Base-by-base conservation (phyloP, 1,140 invertebrate species). In the Bombus difficillimus region DNA sequence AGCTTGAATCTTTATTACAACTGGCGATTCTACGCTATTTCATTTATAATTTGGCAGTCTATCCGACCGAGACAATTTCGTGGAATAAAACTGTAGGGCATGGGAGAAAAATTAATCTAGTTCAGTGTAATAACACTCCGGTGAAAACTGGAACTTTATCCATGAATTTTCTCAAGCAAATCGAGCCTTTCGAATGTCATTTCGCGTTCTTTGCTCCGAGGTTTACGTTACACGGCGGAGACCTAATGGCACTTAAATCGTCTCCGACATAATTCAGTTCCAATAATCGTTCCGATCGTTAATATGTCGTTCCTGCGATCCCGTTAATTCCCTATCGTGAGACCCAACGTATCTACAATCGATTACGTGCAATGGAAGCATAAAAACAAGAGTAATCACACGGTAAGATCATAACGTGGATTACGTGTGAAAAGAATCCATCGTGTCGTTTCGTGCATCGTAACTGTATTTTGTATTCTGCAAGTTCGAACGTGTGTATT, bases 251-350 rank as follows among this genome's bases (percentile, higher is more conserved):
- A 88, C 77, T 76, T 85, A 88, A 88, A 89, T 89, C 88, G 88
- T 83, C 85, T 62, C 71, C 73, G 87, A 91, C 88, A 84, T 91
- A 89, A 91, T 90, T 90, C 86, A 90, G 76, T 53, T 87, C 72
- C 89, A 86, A 90, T 89, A 85, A 88, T 88, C 86, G 82, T 89
- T 68, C 34, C 43, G 69, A 87, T 90, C 86, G 84, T 90, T 92
- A 91, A 90, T 89, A 87, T 87, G 85, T 62, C 82, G 83, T 62
- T 68, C 53, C 47, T 76, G 77, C 79, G 85, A 86, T 86, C 88
- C 81, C 91, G 89, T 93, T 93, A 92, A 93, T 92, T 92, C 90
- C 85, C 76, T 37, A 47, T 62, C 77, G 78, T 66, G 62, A 83
- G 87, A 76, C 59, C 80, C 73, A 71, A 71, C 82, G 76, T 41